Evolutionary conservation across 2,888 invertebrate genomes (phyloP).

Genomic region (Augochlorella aurata): DNA sequence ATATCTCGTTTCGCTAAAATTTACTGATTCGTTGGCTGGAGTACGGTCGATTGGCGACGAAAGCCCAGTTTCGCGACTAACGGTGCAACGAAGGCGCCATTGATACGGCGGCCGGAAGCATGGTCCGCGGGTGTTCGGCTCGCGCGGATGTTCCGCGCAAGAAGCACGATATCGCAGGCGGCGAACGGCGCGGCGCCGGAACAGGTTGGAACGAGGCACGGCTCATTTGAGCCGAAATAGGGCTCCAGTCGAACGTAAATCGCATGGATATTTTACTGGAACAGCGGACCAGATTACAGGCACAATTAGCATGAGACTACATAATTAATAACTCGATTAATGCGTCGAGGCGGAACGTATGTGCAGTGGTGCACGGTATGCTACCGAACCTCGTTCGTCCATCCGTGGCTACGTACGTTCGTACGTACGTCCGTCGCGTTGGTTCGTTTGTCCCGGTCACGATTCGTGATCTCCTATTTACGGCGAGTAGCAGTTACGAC

Average conservation of each 20-base stretch:
- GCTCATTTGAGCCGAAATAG: constrained; percentile 45
- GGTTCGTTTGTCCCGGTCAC: constrained; percentile 55
- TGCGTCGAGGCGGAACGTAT: constrained; percentile 79
- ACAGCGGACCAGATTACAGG: constrained; percentile 73
- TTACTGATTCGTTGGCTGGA: no score
- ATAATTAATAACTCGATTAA: constrained; percentile 80
- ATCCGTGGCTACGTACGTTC: not conserved
- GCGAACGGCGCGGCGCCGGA: constrained; percentile 23
- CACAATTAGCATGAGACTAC: constrained; percentile 79
- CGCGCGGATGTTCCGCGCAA: constrained; percentile 24
- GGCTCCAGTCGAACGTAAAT: constrained; percentile 59
- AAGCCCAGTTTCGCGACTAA: not conserved
- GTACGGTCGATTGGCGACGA: no score
- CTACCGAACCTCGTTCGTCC: not conserved
- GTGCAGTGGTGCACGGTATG: constrained; percentile 66
- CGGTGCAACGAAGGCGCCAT: not conserved
- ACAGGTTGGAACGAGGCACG: constrained; percentile 46
- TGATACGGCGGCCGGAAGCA: constrained; percentile 20
- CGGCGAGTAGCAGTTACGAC: constrained; percentile 45
- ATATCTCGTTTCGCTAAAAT: no score
- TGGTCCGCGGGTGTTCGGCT: constrained; percentile 3
- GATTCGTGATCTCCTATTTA: constrained; percentile 64
- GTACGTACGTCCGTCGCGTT: constrained; percentile 2
- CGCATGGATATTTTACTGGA: constrained; percentile 69
- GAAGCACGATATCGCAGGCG: constrained; percentile 26